Base-by-base conservation (phyloP, 2,113 vertebrate species). In the Kryptolebias marmoratus region DNA sequence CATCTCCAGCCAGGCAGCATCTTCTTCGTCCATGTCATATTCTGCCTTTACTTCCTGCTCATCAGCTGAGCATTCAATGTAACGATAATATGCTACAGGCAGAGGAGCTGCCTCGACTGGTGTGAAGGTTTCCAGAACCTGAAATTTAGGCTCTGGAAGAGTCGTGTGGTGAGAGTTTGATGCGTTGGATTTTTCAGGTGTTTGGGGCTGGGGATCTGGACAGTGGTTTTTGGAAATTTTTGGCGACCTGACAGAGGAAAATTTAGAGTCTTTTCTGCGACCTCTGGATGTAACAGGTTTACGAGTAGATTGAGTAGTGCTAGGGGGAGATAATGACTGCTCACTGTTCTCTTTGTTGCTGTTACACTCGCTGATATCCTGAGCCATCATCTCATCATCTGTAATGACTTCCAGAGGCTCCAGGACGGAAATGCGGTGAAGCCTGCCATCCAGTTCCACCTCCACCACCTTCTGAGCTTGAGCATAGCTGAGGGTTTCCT, bases 261-360 rank as follows among this genome's bases (percentile, higher is more conserved):
- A 74, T 87, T 92, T 95, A 11, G 79, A 89, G 32, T 98, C 97
- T 83, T 94, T 97, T 90, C 95, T 96, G 78, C 95, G 97, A 63
- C 95, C 93, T 86, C 96, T 95, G 42, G 93, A 94, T 11, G 84
- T 78, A 28, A 92, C 78, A 0, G 94, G 47, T 76, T 96, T 97
- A 78, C 94, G 95, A 0, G 91, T 91, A 53, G 94, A 94, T 80
- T 92, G 95, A 1, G 92, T 92, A 57, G 93, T 93, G 67, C 93
- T 94, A 63, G 94, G 87, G 53, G 94, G 90, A 53, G 94, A 88
- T 2, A 95, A 91, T 50, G 96, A 92, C 87, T 96, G 95, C 84
- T 99, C 97, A 0, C 95, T 98, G 90, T 99, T 99, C 79, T 99
- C 97, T 87, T 99, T 99, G 92, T 99, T 99, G 90, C 97, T 98